phyloP scores from a whole-genome alignment of 2,113 vertebrate genomes.

The Etheostoma cragini region DNA sequence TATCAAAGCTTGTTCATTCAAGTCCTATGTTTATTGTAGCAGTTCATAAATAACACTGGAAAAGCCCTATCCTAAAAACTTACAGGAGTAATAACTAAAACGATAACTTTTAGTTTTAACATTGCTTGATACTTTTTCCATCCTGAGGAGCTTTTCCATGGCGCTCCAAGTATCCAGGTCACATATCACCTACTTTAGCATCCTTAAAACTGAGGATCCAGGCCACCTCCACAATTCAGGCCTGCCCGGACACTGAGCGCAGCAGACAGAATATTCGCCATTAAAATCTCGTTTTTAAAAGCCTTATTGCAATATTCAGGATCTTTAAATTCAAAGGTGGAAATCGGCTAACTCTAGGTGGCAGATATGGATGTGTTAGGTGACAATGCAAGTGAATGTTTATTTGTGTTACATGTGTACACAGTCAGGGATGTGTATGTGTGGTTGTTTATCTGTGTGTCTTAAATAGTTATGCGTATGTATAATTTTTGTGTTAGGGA shows the following conservation, averaged over 20 bases:
- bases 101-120: not conserved
- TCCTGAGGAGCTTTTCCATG: conserved; percentile 60
- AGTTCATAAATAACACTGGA: not conserved
- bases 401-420: no score
- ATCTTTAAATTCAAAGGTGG: not conserved
- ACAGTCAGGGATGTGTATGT: no score
- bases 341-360: no score
- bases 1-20: conserved; percentile 16
- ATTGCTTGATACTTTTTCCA: conserved; percentile 11
- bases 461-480: no score
- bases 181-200: conserved; percentile 68
- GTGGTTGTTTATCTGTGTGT: no score
- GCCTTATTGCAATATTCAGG: conserved; percentile 5
- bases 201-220: conserved; percentile 63
- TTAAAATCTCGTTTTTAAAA: conserved; percentile 21
- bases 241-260: conserved; percentile 15
- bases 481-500: no score
- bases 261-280: conserved; percentile 18
- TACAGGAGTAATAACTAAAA: not conserved
- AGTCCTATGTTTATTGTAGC: not conserved
- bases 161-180: conserved; percentile 63
- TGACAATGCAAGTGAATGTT: no score
- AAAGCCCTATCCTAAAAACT: not conserved
- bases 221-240: conserved; percentile 51
- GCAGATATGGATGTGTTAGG: no score